Percentiles rank a stretch among this genome's conserved stretches.
These are phyloP conservation scores for Coronaproctus castanopsis DNA, from an alignment of 2,888 invertebrate genomes.

Conservation along the genomic window DNA sequence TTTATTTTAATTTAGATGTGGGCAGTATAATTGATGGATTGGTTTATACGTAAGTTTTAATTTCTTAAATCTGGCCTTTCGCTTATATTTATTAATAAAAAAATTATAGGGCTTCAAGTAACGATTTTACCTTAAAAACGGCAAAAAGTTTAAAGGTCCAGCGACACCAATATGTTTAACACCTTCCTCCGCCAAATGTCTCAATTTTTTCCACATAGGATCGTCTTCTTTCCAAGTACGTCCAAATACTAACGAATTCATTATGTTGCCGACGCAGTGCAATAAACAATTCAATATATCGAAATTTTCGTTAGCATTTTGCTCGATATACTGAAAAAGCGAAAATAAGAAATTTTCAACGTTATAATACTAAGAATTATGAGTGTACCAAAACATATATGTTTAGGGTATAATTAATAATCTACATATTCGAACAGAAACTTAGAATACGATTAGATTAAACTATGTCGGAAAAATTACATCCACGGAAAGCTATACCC, in stretches of 20 bases:
- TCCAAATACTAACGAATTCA: conserved; percentile 60
- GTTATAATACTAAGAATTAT: neutral
- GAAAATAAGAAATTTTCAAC: neutral
- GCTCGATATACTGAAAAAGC: conserved; percentile 15
- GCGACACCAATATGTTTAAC: conserved; percentile 63
- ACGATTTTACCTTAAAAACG: conserved; percentile 57
- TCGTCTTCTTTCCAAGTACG: conserved; percentile 45
- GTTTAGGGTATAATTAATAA: too few relatives aligned
- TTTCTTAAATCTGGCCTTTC: too few relatives aligned
- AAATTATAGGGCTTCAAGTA: too few relatives aligned
- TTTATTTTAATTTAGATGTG: too few relatives aligned
- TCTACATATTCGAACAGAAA: too few relatives aligned
- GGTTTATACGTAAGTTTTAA: too few relatives aligned
- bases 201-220: conserved; percentile 53
- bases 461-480: too few relatives aligned
- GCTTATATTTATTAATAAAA: too few relatives aligned
- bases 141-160: conserved; percentile 64
- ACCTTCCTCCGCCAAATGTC: conserved; percentile 61
- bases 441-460: too few relatives aligned
- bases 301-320: conserved; percentile 25
- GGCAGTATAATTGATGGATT: too few relatives aligned
- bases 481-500: too few relatives aligned
- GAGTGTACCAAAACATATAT: conserved; percentile 16
- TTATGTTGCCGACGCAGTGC: conserved; percentile 54
- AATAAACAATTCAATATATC: conserved; percentile 36